Evolutionary conservation across 2,888 invertebrate genomes (phyloP).

Genomic region (Epirrita christyi): DNA sequence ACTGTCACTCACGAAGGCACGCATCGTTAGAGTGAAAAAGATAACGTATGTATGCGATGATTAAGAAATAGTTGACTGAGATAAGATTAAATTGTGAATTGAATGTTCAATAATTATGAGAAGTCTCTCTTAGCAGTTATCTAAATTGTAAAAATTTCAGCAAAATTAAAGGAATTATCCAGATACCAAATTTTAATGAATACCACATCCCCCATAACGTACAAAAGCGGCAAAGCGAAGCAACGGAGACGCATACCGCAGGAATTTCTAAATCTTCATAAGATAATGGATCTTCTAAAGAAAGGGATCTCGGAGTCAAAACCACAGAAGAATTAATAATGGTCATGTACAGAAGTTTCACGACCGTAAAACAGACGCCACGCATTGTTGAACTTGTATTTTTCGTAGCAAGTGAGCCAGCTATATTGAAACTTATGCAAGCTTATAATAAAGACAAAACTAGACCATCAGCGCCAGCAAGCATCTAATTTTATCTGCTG

Average conservation of each 20-base stretch:
- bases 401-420: background rate
- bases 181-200: too few relatives aligned
- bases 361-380: background rate
- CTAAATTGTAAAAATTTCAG: too few relatives aligned
- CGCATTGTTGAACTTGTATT: background rate
- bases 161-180: too few relatives aligned
- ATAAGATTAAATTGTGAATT: too few relatives aligned
- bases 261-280: slow-evolving; percentile 84
- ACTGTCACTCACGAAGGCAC: too few relatives aligned
- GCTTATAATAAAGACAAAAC: background rate
- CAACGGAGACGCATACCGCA: slow-evolving; percentile 67
- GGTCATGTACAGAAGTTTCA: background rate
- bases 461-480: background rate
- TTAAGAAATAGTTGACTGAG: too few relatives aligned
- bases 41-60: too few relatives aligned
- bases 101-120: too few relatives aligned
- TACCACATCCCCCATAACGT: background rate
- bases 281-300: slow-evolving; percentile 83
- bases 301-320: slow-evolving; percentile 78
- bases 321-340: slow-evolving; percentile 10
- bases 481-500: too few relatives aligned
- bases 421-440: background rate
- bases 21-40: too few relatives aligned
- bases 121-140: background rate
- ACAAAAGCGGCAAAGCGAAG: slow-evolving; percentile 18